Base-by-base conservation (phyloP, 2,888 invertebrate genomes). In the Orchesellides sinensis region DNA sequence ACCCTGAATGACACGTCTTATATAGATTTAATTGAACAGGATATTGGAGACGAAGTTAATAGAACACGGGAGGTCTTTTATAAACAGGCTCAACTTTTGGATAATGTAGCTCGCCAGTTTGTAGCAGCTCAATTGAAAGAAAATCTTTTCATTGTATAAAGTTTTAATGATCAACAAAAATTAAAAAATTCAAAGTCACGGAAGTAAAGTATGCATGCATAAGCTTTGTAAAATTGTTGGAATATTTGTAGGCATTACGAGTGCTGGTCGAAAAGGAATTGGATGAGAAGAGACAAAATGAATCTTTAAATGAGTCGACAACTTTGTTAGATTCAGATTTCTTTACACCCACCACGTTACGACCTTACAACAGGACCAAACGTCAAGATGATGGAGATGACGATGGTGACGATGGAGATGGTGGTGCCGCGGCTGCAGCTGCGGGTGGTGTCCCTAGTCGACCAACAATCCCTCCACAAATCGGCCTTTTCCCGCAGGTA, bases 41-140 rank as follows among this genome's bases (percentile, higher is more conserved):
- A 83, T 2, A 74, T 88, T 8, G 45, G 40, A 14, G 49, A 29
- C 10, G 87, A 88, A 82, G 86, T 88, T 19, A 79, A 84, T 54
- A 84, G 80, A 40, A 84, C 85, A 0, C 78, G 83, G 49, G 49
- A 10, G 10, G 81, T 83, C 23, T 82, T 88, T n/a, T 61, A 84
- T 0, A 70, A 74, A 1, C 85, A 88, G 32, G 87, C 87, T 6
- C 73, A 78, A 35, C 49, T 84, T 19, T 78, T 87, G 40, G 85
- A 87, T 72, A 49, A 59, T 14, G 35, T 85, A 0, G 84, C 88
- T 0, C 52, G 79, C 25, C 69, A 84, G 32, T 88, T 85, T 80
- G 87, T 88, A n/a, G 87, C 86, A 3, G 87, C 88, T 0, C 85
- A 85, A 70, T 19, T 88, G 1, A 88, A 87, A 23, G 84, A 86